Percentiles rank a stretch among this genome's conserved stretches.
phyloP scores from a whole-genome alignment of 2,113 vertebrate genomes.

The Alectura lathami region DNA sequence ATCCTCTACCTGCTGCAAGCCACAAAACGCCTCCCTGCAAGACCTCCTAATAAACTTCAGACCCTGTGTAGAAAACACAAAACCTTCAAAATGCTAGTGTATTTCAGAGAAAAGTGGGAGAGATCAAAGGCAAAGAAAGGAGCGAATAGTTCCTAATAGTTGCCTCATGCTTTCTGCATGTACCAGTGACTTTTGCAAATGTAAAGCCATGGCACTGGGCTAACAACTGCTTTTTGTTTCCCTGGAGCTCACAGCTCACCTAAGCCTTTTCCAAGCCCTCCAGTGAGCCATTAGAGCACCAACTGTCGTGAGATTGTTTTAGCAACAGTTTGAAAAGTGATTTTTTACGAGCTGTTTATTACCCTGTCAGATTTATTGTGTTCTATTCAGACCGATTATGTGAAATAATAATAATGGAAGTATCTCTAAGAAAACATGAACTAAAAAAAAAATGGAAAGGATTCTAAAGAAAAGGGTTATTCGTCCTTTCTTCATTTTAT shows the following conservation, averaged over 20 bases:
- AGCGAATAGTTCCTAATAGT: constrained; percentile 36
- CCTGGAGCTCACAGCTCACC: constrained; percentile 25
- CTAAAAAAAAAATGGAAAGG: background rate
- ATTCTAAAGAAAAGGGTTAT: background rate
- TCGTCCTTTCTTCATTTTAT: background rate
- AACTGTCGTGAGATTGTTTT: constrained; percentile 59
- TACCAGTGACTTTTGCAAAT: constrained; percentile 24
- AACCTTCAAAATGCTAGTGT: background rate
- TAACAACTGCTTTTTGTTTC: constrained; percentile 18
- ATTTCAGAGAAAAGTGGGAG: background rate
- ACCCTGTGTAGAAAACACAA: background rate
- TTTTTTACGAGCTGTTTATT: constrained; percentile 72
- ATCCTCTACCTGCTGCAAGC: constrained; percentile 17
- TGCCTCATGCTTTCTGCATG: background rate
- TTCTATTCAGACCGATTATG: constrained; percentile 24
- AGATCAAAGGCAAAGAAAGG: background rate
- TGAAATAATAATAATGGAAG: background rate
- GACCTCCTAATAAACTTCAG: background rate
- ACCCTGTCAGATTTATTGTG: constrained; percentile 60
- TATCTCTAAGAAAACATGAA: background rate
- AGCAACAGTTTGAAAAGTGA: constrained; percentile 59
- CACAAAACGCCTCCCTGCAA: background rate
- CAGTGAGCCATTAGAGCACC: constrained; percentile 13
- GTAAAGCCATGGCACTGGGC: constrained; percentile 14
- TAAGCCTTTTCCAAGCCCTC: constrained; percentile 24